Percentiles rank a stretch among this genome's conserved stretches.
phyloP scores from a whole-genome alignment of 2,888 invertebrate genomes.

The Drosophila bunnanda region DNA sequence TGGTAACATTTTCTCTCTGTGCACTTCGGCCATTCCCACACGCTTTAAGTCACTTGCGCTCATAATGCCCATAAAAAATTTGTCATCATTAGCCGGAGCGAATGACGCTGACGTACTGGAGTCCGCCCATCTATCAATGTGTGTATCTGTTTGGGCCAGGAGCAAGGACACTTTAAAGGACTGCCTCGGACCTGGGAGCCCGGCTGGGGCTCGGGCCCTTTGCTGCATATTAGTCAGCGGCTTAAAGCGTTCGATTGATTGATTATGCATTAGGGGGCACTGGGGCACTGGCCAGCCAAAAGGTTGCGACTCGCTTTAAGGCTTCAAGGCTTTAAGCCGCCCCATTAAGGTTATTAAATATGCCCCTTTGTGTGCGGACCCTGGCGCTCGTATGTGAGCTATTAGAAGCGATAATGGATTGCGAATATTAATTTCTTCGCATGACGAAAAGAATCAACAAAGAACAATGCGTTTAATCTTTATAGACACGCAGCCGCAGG shows the following conservation, averaged over 20 bases:
- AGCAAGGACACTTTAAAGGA: slow-evolving; percentile 66
- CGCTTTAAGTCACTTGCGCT: slow-evolving; percentile 67
- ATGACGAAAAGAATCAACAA: slow-evolving; percentile 72
- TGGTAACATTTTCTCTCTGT: background rate
- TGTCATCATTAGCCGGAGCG: slow-evolving; percentile 72
- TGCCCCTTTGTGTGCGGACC: slow-evolving; percentile 32
- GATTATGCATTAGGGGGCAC: slow-evolving; percentile 55
- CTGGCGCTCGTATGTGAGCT: slow-evolving; percentile 39
- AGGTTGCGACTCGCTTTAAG: slow-evolving; percentile 51
- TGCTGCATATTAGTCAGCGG: slow-evolving; percentile 67
- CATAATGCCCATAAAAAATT: slow-evolving; percentile 80
- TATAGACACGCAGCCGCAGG: slow-evolving; percentile 70
- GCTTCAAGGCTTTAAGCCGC: slow-evolving; percentile 66
- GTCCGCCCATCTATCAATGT: slow-evolving; percentile 71
- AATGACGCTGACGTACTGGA: slow-evolving; percentile 45
- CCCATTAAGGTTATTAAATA: slow-evolving; percentile 76
- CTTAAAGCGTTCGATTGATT: slow-evolving; percentile 78
- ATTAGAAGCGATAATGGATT: slow-evolving; percentile 75
- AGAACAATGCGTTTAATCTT: slow-evolving; percentile 78
- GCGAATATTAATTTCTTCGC: slow-evolving; percentile 79
- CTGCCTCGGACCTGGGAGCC: slow-evolving; percentile 47
- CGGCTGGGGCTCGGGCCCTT: slow-evolving; percentile 46
- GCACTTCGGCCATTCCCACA: slow-evolving; percentile 54
- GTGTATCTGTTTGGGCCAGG: slow-evolving; percentile 23
- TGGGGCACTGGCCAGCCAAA: slow-evolving; percentile 45